These are phyloP conservation scores for Tyto alba DNA, from an alignment of 2,113 vertebrate species.

Conservation along the genomic window DNA sequence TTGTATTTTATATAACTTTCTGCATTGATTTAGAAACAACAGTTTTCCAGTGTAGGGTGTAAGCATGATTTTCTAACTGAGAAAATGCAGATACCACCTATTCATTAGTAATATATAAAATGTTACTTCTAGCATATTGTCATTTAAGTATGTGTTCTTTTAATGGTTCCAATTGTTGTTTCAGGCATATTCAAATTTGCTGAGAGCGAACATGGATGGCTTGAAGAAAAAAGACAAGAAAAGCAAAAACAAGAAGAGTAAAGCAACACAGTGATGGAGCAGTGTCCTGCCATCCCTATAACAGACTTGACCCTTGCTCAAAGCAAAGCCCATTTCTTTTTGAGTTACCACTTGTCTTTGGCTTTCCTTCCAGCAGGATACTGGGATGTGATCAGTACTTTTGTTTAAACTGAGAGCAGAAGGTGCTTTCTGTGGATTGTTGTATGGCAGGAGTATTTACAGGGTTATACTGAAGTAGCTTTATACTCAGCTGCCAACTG, in stretches of 20 bases:
- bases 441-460: neutral
- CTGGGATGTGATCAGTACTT: neutral
- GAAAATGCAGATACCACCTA: neutral
- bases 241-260: conserved; percentile 97
- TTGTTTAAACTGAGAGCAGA: neutral
- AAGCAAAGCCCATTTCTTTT: conserved; percentile 46
- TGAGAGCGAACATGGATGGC: conserved; percentile 97
- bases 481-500: neutral
- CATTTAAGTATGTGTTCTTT: neutral
- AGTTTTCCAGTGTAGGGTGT: neutral
- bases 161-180: conserved; percentile 16
- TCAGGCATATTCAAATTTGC: conserved; percentile 95
- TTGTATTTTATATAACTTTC: neutral
- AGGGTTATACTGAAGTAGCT: neutral
- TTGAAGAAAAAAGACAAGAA: conserved; percentile 99
- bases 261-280: conserved; percentile 88
- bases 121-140: neutral
- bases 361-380: conserved; percentile 41
- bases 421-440: neutral
- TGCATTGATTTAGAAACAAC: neutral
- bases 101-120: neutral
- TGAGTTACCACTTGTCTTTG: conserved; percentile 35
- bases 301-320: conserved; percentile 13
- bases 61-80: neutral
- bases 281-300: neutral